A percentile compares a stretch with the other conserved stretches of the same genome.
Evolutionary conservation across 2,113 vertebrate genomes (phyloP).

Genomic region (Solea solea): DNA sequence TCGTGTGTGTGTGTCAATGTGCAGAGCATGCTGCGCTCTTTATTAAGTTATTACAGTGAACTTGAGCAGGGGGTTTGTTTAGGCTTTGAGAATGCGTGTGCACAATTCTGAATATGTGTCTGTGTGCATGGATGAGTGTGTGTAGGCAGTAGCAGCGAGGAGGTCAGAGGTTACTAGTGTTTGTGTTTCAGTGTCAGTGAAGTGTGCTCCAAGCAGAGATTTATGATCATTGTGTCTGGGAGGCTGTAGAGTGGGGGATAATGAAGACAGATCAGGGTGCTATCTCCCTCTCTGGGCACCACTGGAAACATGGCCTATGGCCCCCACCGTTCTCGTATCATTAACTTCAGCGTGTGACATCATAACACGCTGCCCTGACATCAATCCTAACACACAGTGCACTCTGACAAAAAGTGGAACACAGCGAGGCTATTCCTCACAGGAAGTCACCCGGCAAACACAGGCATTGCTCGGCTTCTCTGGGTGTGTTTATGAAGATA

Average conservation of each 20-base stretch:
- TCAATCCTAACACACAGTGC: slow-evolving; percentile 66
- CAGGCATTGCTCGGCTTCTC: slow-evolving; percentile 54
- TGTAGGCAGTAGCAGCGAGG: slow-evolving; percentile 79
- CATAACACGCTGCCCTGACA: slow-evolving; percentile 72
- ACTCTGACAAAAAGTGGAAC: slow-evolving; percentile 58
- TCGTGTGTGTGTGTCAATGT: slow-evolving; percentile 30
- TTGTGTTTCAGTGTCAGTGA: slow-evolving; percentile 86
- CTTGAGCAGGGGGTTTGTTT: slow-evolving; percentile 7
- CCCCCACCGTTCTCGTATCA: slow-evolving; percentile 68
- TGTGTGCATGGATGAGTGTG: slow-evolving; percentile 47
- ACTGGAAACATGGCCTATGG: slow-evolving; percentile 76
- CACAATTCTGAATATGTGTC: slow-evolving; percentile 17
- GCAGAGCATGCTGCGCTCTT: slow-evolving; percentile 44
- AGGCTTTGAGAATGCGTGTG: slow-evolving; percentile 3
- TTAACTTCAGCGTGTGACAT: slow-evolving; percentile 79
- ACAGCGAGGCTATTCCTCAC: slow-evolving; percentile 49
- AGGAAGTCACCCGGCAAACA: slow-evolving; percentile 60
- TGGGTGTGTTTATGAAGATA: slow-evolving; percentile 68
- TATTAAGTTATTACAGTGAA: slow-evolving; percentile 65
- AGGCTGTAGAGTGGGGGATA: slow-evolving; percentile 82
- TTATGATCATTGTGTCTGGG: slow-evolving; percentile 85
- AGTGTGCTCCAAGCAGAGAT: slow-evolving; percentile 84
- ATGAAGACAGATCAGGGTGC: slow-evolving; percentile 85
- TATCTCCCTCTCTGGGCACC: slow-evolving; percentile 77
- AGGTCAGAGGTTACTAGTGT: slow-evolving; percentile 85